Evolutionary conservation across 1,140 invertebrate genomes (phyloP).

Genomic region (Ostrea edulis): DNA sequence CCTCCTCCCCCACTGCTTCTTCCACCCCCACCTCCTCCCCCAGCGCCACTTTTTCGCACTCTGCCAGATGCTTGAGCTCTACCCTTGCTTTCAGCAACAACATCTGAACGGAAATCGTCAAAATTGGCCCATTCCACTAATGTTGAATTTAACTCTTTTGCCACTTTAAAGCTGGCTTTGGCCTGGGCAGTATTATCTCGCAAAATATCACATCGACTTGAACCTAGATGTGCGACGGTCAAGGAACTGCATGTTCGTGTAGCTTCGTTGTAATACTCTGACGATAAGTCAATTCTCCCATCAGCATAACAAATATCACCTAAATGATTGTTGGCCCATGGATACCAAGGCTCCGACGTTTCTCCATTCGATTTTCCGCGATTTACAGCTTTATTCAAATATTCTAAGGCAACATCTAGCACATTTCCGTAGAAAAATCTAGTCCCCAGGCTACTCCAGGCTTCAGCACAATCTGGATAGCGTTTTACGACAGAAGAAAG

Average conservation of each 20-base stretch:
- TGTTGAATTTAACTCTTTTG: background rate
- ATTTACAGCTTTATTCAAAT: background rate
- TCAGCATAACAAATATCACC: conserved; percentile 25
- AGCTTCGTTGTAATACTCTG: conserved; percentile 11
- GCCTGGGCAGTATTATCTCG: conserved; percentile 6
- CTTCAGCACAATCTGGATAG: conserved; percentile 40
- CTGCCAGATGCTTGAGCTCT: background rate
- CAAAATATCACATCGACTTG: background rate
- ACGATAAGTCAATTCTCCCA: background rate
- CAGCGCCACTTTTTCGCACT: too few relatives aligned
- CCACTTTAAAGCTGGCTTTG: background rate
- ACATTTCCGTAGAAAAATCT: background rate
- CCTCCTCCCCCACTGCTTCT: background rate
- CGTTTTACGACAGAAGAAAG: background rate
- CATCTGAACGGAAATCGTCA: background rate
- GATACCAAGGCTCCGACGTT: conserved; percentile 29
- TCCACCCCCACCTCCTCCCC: background rate
- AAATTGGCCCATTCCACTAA: background rate
- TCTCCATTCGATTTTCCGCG: background rate
- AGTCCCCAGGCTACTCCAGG: conserved; percentile 20
- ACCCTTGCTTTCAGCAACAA: background rate
- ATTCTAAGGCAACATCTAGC: background rate
- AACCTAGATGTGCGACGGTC: background rate
- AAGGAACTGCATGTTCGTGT: conserved; percentile 6
- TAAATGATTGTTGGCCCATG: background rate